Base-by-base conservation (phyloP, 2,797 vertebrate species). In the Lagorchestes hirsutus region DNA sequence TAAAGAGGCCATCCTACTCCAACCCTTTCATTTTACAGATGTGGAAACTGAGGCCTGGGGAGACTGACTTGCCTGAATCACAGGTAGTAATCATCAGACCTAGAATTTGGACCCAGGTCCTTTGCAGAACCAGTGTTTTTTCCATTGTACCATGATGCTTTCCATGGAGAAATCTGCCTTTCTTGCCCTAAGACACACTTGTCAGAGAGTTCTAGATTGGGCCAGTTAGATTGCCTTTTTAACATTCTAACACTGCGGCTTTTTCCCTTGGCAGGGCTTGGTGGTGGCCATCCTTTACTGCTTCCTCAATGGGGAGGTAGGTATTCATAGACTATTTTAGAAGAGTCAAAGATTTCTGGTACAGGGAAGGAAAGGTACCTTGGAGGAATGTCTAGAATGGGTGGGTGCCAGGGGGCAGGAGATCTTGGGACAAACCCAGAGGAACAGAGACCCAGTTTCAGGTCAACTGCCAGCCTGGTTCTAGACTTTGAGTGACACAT, bases 281-380 rank as follows among this genome's bases (percentile, higher is more conserved):
- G 99, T 99, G 57, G 99, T 99, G 31, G 99, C 99, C 9, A 95
- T 99, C 91, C 99, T 99, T 94, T 99, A 99, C 98, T 99, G 99
- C 98, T 99, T 99, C 98, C 99, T 99, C 97, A 99, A 99, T 0
- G 99, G 99, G 56, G 99, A 99, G 99, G 99, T 99, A 97, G 98
- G 99, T 98, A 96, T 95, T 93, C 34, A 54, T 1, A 2, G 74
- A 62, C 4, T 40, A 52, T 29, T n/a, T 50, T 2, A 82, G 40
- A 82, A 82, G 22, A 82, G 22, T 46, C 40, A 82, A 46, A 82
- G n/a, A 82, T 24, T 46, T 87, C 9, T 46, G 50, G 29, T 54
- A 31, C 90, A 31, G 28, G 28, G 90, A 22, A 91, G 90, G 24
- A 31, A 55, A 55, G 90, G 52, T 14, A 22, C 52, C 29, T 34